A percentile compares a stretch with the other conserved stretches of the same genome.
Conservation (phyloP, 2,888 invertebrate genomes). For the Acleris literana region DNA sequence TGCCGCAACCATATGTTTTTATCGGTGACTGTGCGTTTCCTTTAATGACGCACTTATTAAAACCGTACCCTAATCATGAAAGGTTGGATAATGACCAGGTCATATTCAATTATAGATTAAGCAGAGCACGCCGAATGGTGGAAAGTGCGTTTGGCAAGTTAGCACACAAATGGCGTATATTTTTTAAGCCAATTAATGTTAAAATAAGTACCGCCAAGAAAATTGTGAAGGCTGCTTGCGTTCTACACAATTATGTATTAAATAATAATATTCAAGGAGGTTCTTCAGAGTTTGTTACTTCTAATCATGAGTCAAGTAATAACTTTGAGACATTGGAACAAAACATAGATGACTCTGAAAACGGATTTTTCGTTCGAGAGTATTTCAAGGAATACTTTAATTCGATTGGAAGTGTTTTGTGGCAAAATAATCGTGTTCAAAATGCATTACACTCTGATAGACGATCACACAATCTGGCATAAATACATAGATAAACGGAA, state of each 20-base stretch:
- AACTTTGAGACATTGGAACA: constrained; percentile 21
- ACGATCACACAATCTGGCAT: constrained; percentile 19
- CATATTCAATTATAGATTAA: constrained; percentile 34
- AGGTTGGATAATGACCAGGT: constrained; percentile 21
- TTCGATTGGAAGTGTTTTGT: constrained; percentile 33
- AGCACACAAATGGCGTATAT: constrained; percentile 26
- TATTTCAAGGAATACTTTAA: constrained; percentile 35
- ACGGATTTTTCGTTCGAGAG: constrained; percentile 15
- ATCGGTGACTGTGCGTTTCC: constrained; percentile 38
- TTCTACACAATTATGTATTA: constrained; percentile 28
- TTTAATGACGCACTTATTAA: constrained; percentile 16
- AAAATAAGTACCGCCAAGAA: constrained; percentile 32
- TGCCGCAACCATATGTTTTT: constrained; percentile 37
- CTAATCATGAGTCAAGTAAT: constrained; percentile 27
- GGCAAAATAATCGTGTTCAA: constrained; percentile 31
- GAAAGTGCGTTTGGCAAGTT: constrained; percentile 32
- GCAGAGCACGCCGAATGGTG: constrained; percentile 30
- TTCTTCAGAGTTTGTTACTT: constrained; percentile 11
- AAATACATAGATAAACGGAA: not conserved
- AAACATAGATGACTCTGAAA: constrained; percentile 28
- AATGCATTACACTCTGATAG: constrained; percentile 10
- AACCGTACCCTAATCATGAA: constrained; percentile 35
- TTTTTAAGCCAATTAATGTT: constrained; percentile 26
- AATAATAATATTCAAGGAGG: constrained; percentile 13
- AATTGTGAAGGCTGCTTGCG: constrained; percentile 33